Evolutionary conservation across 2,888 invertebrate species (phyloP).

Genomic region (Plagodis dolabraria): DNA sequence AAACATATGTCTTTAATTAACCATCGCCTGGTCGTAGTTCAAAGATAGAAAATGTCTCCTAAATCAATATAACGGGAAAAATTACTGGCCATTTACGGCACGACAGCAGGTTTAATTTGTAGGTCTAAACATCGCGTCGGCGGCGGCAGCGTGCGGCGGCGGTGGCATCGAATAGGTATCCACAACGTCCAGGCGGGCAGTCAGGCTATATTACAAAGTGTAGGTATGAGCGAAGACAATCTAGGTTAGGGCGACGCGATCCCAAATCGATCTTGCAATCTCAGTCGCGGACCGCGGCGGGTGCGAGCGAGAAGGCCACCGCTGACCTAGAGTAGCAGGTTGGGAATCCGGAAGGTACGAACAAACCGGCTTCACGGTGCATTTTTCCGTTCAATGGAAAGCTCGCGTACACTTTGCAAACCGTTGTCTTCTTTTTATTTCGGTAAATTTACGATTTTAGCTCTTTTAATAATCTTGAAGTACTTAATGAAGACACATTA

Average conservation of each 20-base stretch:
- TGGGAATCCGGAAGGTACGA: constrained; percentile 83
- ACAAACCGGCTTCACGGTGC: constrained; percentile 79
- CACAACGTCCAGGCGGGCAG: constrained; percentile 32
- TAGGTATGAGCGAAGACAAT: constrained; percentile 66
- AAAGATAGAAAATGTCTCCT: constrained; percentile 19
- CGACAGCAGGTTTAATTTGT: constrained; percentile 20
- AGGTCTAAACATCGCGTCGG: constrained; percentile 8
- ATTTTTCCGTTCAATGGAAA: constrained; percentile 84
- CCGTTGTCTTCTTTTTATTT: constrained; percentile 51
- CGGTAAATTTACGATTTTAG: constrained; percentile 41
- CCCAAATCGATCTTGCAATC: constrained; percentile 75
- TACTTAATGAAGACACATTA: constrained; percentile 20
- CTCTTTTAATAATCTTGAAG: constrained; percentile 38
- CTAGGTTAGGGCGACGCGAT: constrained; percentile 83
- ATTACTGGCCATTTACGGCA: constrained; percentile 12
- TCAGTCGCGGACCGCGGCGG: constrained; percentile 55
- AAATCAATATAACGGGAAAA: constrained; percentile 27
- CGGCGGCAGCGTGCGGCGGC: constrained; percentile 4
- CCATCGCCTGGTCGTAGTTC: constrained; percentile 22
- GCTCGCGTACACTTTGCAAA: constrained; percentile 68
- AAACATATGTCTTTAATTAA: constrained; percentile 19
- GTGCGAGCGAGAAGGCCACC: constrained; percentile 66
- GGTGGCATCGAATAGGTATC: constrained; percentile 9
- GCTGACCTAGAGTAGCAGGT: constrained; percentile 83
- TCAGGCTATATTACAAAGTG: constrained; percentile 62